phyloP scores from a whole-genome alignment of 1,140 invertebrate species.

The Eueides isabella region DNA sequence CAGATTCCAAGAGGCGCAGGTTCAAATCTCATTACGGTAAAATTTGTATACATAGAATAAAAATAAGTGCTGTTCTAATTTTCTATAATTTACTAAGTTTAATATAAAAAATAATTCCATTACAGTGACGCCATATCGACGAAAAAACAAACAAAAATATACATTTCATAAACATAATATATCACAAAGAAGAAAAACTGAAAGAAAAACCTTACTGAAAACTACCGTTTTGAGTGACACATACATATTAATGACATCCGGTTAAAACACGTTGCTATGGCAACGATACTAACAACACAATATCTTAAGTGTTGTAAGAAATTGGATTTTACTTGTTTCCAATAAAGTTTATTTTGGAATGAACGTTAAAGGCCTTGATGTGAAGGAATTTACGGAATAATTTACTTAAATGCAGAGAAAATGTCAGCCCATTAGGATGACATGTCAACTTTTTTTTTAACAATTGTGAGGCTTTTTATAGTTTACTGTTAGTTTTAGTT shows the following conservation, averaged over 20 bases:
- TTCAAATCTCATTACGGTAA: no score
- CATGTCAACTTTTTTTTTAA: constrained; percentile 21
- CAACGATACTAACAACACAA: constrained; percentile 46
- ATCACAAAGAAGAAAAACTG: constrained; percentile 13
- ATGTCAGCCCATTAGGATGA: constrained; percentile 31
- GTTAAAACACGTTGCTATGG: constrained; percentile 41
- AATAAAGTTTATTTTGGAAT: background rate
- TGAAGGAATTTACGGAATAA: constrained; percentile 29
- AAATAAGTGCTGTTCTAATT: no score
- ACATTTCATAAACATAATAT: background rate
- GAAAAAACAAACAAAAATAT: background rate
- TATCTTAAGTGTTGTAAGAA: background rate
- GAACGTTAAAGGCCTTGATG: constrained; percentile 11
- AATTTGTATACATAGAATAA: no score
- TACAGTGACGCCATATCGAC: background rate
- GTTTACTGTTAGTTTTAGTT: background rate
- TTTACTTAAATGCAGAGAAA: constrained; percentile 25
- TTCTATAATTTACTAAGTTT: background rate
- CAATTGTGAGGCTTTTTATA: constrained; percentile 9
- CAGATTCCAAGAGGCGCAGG: no score
- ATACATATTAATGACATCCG: constrained; percentile 26
- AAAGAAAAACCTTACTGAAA: constrained; percentile 15
- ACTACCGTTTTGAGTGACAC: constrained; percentile 20
- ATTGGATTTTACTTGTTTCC: background rate
- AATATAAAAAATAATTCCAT: background rate